Base-by-base conservation (phyloP, 2,888 invertebrate genomes). In the Auanema sp. region DNA sequence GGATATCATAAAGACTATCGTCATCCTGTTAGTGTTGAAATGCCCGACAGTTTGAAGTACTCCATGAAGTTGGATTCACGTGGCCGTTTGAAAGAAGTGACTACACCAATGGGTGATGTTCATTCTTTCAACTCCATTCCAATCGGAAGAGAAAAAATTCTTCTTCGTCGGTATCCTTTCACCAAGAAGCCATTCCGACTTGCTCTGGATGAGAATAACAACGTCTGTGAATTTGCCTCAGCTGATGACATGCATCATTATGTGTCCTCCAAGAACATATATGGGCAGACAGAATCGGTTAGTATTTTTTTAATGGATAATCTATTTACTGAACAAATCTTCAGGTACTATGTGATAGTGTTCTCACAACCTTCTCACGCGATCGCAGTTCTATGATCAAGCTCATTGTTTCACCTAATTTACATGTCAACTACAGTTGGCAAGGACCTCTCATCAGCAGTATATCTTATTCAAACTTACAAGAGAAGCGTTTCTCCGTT, bases 231-330 rank as follows among this genome's bases (percentile, higher is more conserved):
- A 50, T 54, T 53, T 12, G 51, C 61, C 25, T 59, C 72, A 0
- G 66, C 71, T 1, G 71, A 71, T 49, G 69, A 66, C 1, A 42
- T 58, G 42, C 71, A 71, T 51, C 68, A 71, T 47, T 63, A 50
- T 43, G 25, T 69, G 11, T 53, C 41, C 3, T 25, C 56, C n/a
- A 49, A 47, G 14, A 68, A 74, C 49, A 14, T 24, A 1, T 44
- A 57, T 12, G 66, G 65, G 24, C 24, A 40, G 14, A 43, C 23
- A 8, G 64, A 64, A 55, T 53, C 55, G 21, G 16, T 21, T 5
- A 21, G 47, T 47, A 43, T 14, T 43, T 43, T 11, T 43, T 11
- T 43, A 43, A 43, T 43, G 43, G 12, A n/a, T 43, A n/a, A 43
- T 14, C 1, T 16, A 2, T n/a, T 1, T 23, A 21, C 8, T n/a